Evolutionary conservation across 2,888 invertebrate species (phyloP), one percentile per base, ranked within the genome.

Genomic region (Agonopterix arenella): DNA sequence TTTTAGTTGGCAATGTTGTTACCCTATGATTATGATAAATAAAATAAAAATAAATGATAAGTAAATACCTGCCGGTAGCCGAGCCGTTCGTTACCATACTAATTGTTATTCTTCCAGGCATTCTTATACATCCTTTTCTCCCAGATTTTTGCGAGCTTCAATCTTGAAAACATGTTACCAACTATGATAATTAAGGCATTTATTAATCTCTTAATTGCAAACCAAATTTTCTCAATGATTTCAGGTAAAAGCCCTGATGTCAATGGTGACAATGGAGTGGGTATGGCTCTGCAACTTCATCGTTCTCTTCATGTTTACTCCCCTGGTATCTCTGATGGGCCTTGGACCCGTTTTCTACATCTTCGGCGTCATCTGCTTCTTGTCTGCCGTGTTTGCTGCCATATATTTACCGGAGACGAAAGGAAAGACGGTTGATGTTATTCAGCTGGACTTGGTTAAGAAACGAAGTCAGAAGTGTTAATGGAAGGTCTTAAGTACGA

Each of bases 281-380:
- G 59, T 64, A 0, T 80, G 80, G 71, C 52, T 81, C 4, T 75
- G 76, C 62, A 76, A 71, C 59, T 81, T 75, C 47, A 45, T 76
- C 0, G 64, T 77, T 11, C 69, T 82, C 2, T 73, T 76, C 59
- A 70, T 76, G 50, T 80, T 77, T 66, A 76, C 73, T 38, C 80
- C 81, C 0, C 57, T 80, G 18, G 68, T 78, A 1, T 54, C 59
- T 0, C 59, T 65, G 1, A 60, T 82, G 1, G 81, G 80, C 0
- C 58, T 81, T 28, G 77, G 76, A 0, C 69, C 73, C 0, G 65
- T 82, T 1, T 83, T 84, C 62, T 82, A 77, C 56, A 44, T 80
- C 36, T 83, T 83, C 56, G 65, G 72, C 0, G 42, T n/a, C 1
- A 53, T 74, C 11, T 68, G 78, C 49, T 62, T 78, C 48, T 13